Base-by-base conservation (phyloP, 2,797 vertebrate species). In the Myioborus melanocephalus region DNA sequence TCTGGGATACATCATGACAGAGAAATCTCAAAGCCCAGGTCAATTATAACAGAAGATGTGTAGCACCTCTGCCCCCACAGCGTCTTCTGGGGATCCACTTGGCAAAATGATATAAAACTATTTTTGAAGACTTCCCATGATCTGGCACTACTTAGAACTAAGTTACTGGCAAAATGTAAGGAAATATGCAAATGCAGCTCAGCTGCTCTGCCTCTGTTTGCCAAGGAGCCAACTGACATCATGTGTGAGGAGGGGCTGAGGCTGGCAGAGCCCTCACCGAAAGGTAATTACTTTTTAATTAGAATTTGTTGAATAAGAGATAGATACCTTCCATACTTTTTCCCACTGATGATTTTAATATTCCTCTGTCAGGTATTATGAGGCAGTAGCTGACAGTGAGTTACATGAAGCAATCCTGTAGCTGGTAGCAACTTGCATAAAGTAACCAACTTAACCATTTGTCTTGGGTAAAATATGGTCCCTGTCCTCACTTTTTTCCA, bases 1-100 rank as follows among this genome's bases (percentile, higher is more conserved):
- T 98, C 98, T 96, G 97, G 98, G 98, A 98, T 98, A 97, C 96
- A 98, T 98, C 96, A 97, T 97, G 98, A 97, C 97, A 98, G 98
- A 98, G 98, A 98, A 98, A 98, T 98, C 98, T 98, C 98, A 98
- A 98, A 98, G 98, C 98, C 97, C 97, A 92, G 96, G 98, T 99
- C 98, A 98, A 98, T 99, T 98, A 98, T 97, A 97, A 97, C 96
- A 96, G 97, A 98, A 98, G 98, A 97, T 98, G 97, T 97, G 98
- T 98, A 98, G 97, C 98, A 98, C 98, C 98, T 96, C 97, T 97
- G 98, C 98, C 98, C 97, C 98, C 78, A 49, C 96, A 83, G 93
- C 1, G 96, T 98, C 98, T 98, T 98, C 97, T 95, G 97, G 98
- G 98, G 98, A 98, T 97, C 98, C 97, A 69, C 96, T 95, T 97